Base-by-base conservation (phyloP, 2,888 invertebrate genomes). In the Heteromurus nitidus region DNA sequence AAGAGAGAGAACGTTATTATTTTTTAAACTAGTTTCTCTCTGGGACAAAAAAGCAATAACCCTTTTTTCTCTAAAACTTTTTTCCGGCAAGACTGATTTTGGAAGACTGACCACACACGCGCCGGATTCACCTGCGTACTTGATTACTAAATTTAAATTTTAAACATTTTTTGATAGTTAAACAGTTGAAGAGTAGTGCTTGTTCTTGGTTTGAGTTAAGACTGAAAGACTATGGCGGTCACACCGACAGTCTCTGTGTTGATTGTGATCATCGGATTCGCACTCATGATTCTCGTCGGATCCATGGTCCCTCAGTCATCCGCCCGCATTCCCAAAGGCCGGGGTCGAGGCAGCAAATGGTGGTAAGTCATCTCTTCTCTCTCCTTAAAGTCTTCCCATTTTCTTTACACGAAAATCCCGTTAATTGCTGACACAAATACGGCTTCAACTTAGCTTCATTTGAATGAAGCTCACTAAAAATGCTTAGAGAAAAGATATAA, bases 281-380 rank as follows among this genome's bases (percentile, higher is more conserved):
- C 85, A 42, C 69, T 86, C 60, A 82, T 85, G 76, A 85, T 87
- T 76, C 84, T 87, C 13, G 87, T 84, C n/a, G 87, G 87, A 62
- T 85, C 86, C 36, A 87, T 87, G 86, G 87, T 87, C 53, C 85
- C 86, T 53, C 85, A 86, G 70, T 87, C 87, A 20, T 86, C 86
- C 26, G 87, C 87, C 64, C 76, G 87, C 18, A 86, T 86, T 65
- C 86, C 87, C 7, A 73, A 92, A 87, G 93, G 94, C 89, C 91
- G 95, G 89, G 95, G 95, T 88, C 92, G 95, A 88, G 95, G 96
- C 89, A 95, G 95, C 88, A 95, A 95, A 94, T 96, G 96, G 96
- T 96, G 96, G 95, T 96, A 91, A 92, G 95, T 92, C n/a, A 87
- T 31, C 2, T 24, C 58, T 58, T 28, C 28, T 9, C 36, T 9